Evolutionary conservation across 2,797 vertebrate genomes (phyloP), one percentile per base, ranked within the genome.

Genomic region (Peromyscus melanophrys): DNA sequence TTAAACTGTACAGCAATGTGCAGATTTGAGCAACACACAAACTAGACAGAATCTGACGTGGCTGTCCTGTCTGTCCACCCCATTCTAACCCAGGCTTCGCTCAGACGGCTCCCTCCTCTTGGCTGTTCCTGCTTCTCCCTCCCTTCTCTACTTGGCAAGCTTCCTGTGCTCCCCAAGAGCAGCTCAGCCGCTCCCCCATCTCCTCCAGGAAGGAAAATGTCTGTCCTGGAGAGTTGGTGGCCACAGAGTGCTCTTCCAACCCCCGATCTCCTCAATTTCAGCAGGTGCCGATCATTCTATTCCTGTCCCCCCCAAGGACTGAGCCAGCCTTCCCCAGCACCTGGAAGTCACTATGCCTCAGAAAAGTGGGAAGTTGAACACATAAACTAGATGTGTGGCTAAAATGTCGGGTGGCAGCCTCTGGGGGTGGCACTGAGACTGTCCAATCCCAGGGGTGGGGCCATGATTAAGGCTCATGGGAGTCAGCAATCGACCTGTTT

Each of bases 251-350:
- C 63, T 43, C 59, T 80, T 34, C 21, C 1, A 57, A 46, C 12
- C 3, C 19, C 6, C 0, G 1, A 31, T 37, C 12, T 6, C 43
- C n/a, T 94, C 75, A 0, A 0, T 6, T 25, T 25, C 43, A 12
- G 37, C 43, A 37, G 2, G 17, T 13, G 6, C 21, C 31, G 11
- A 77, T n/a, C n/a, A 25, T 10, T 2, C 6, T 0, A 12, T 55
- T 88, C 63, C 11, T n/a, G 5, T 16, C 40, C 1, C 31, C 59
- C 40, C 69, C 25, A 31, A 0, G 5, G 3, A 14, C 78, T 25
- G 25, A 31, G 71, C 43, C 76, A 12, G 4, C 55, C 40, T 40
- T 37, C 61, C 75, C 73, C 40, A 69, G 57, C 73, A 29, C 1
- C 40, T 46, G 29, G 52, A 67, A 80, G 11, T 2, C 4, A 31